These are phyloP conservation scores for Bradypus variegatus DNA, from an alignment of 2,797 vertebrate genomes.

Conservation along the genomic window DNA sequence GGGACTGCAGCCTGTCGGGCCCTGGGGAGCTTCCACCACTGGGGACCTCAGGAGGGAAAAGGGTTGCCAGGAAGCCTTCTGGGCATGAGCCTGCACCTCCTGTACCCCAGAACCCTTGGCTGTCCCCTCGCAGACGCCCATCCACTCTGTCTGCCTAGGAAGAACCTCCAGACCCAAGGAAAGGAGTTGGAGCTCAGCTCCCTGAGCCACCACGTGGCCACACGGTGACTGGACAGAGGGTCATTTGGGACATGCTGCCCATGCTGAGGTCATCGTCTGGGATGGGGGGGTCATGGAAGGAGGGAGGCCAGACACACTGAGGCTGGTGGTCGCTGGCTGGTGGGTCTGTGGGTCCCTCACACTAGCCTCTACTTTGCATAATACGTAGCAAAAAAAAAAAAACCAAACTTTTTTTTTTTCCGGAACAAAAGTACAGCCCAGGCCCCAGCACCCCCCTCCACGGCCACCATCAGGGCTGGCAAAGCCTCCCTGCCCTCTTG, in stretches of 20 bases:
- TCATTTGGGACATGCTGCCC: neutral
- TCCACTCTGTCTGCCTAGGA: neutral
- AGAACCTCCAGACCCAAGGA: neutral
- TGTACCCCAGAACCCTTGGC: neutral
- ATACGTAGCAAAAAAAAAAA: neutral
- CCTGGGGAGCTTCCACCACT: neutral
- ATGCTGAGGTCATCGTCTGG: neutral
- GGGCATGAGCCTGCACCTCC: neutral
- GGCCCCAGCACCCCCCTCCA: too few species aligned
- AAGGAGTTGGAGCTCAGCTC: neutral
- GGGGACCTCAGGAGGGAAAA: neutral
- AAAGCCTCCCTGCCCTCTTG: neutral
- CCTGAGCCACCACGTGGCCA: neutral
- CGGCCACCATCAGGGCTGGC: fast-evolving
- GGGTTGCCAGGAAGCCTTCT: neutral
- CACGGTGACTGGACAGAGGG: neutral
- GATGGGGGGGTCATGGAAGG: neutral
- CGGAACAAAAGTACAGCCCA: neutral
- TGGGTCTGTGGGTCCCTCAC: fast-evolving
- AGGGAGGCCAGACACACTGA: neutral
- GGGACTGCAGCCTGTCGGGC: too few species aligned
- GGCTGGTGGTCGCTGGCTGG: neutral
- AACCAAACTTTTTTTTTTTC: too few species aligned
- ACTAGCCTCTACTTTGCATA: neutral
- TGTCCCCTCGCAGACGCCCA: fast-evolving